Conservation (phyloP, 2,797 vertebrate genomes). For the Acomys russatus region DNA sequence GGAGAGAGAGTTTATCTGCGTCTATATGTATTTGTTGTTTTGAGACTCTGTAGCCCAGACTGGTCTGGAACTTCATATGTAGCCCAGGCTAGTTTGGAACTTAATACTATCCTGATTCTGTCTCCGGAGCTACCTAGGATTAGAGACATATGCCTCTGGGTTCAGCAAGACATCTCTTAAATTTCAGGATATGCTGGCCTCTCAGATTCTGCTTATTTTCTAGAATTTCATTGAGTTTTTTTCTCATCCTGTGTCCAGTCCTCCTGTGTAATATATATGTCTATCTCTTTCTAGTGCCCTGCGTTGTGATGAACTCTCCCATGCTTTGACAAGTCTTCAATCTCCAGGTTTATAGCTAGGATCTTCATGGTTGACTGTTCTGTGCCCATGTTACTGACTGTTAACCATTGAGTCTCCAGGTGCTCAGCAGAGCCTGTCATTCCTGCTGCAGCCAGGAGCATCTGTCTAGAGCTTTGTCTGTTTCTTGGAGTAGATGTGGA, state of each 20-base stretch:
- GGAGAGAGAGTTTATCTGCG: not conserved
- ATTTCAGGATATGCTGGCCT: not conserved
- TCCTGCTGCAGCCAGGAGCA: not conserved
- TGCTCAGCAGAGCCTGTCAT: not conserved
- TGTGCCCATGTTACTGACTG: not conserved
- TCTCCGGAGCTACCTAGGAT: not conserved
- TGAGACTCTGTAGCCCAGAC: not conserved
- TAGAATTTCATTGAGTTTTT: not conserved
- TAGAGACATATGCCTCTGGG: not conserved
- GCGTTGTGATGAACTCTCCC: not conserved
- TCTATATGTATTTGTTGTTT: not conserved
- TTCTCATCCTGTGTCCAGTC: not conserved
- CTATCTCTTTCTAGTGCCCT: not conserved
- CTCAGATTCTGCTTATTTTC: not conserved
- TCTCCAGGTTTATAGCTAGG: not conserved
- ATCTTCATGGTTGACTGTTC: not conserved
- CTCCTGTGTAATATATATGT: not conserved
- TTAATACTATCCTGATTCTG: not conserved
- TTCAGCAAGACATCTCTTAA: not conserved
- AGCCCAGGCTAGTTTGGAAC: not conserved
- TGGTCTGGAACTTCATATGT: not conserved
- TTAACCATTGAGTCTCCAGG: not conserved
- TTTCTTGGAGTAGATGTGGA: constrained; percentile 7
- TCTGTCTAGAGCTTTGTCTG: not conserved
- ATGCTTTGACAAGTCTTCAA: not conserved